Evolutionary conservation across 2,113 vertebrate genomes (phyloP).

Genomic region (Climacteris rufus): DNA sequence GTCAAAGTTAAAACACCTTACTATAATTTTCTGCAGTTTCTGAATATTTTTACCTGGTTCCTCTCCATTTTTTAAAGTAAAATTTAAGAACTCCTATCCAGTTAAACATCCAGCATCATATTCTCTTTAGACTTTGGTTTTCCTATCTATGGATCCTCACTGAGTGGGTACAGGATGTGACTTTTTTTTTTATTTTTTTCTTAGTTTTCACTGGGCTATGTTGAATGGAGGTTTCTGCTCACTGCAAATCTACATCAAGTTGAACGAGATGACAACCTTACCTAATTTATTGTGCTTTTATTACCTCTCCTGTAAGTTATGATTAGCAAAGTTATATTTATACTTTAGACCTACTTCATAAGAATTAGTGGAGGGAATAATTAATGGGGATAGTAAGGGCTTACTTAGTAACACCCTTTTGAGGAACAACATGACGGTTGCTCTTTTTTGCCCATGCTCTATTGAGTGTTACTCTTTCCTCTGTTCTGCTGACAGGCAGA

Average conservation of each 20-base stretch:
- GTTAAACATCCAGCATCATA: not conserved
- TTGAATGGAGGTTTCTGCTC: not conserved
- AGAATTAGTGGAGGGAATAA: not conserved
- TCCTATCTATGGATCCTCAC: not conserved
- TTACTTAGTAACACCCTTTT: not conserved
- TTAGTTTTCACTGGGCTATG: not conserved
- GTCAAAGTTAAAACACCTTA: not conserved
- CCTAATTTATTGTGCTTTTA: not conserved
- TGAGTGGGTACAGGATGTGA: fast-evolving
- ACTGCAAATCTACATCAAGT: not conserved
- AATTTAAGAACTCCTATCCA: not conserved
- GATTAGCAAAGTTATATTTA: not conserved
- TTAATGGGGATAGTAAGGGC: not conserved
- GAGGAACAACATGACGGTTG: not conserved
- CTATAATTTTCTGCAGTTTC: not conserved
- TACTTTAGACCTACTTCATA: not conserved
- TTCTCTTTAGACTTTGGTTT: not conserved
- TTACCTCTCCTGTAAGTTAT: not conserved
- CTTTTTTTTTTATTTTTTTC: not conserved
- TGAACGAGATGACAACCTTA: fast-evolving
- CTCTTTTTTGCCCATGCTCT: not conserved
- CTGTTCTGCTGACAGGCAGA: not conserved
- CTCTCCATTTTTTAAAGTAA: fast-evolving
- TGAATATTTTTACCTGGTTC: not conserved
- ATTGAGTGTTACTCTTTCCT: not conserved